Base-by-base conservation (phyloP, 2,888 invertebrate species). In the Phlogophora meticulosa region DNA sequence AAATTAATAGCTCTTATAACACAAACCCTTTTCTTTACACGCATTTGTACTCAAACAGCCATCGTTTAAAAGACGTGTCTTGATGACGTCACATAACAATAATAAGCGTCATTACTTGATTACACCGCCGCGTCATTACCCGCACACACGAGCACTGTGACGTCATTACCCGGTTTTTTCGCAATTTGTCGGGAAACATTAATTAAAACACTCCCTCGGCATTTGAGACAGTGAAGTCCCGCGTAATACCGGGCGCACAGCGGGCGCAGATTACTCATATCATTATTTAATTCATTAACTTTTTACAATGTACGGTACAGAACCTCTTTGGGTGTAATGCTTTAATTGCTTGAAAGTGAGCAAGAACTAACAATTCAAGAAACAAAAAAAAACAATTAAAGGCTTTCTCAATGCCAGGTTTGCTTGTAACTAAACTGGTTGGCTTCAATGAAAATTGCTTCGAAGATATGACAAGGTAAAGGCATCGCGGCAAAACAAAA, bases 131-230 rank as follows among this genome's bases (percentile, higher is more conserved):
- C 81, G 80, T 84, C 85, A 84, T 85, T 85, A 85, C 69, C 62
- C 68, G 53, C 73, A 72, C 75, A 69, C 72, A 70, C 58, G 60
- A 43, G 43, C 28, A 22, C 51, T 56, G 72, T 85, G 90, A 89
- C 88, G 88, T 90, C 90, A 91, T 91, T 89, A 90, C 81, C 72
- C 72, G 82, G 83, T 90, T 93, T 93, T 93, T 93, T 92, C 87
- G 87, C 89, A 90, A 92, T 90, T 92, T 91, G 90, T 90, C 88
- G 85, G 85, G 83, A 85, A 89, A 91, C 89, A 91, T 92, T 92
- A 92, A 93, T 93, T 93, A 91, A 93, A 92, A 91, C 87, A 88
- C 88, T 90, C 91, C 90, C 90, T 82, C 84, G 88, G 83, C 84
- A 88, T 90, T 90, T 88, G 90, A 91, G 89, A 91, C 89, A 88